Percentiles rank a stretch among this genome's conserved stretches.
phyloP scores from a whole-genome alignment of 2,113 vertebrate genomes.

The Callorhinus ursinus region DNA sequence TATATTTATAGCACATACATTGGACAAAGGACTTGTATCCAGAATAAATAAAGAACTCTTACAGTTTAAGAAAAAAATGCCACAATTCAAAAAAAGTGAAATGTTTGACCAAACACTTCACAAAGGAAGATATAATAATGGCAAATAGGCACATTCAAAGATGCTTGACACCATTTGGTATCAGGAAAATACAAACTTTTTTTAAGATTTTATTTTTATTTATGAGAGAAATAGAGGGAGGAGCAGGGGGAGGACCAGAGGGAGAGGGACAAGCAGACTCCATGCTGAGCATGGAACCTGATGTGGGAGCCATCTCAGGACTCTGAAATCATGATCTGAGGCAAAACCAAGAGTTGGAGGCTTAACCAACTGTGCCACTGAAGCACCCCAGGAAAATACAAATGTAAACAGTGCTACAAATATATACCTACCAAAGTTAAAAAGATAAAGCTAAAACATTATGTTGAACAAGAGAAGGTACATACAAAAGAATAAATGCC shows the following conservation, averaged over 20 bases:
- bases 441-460: not conserved
- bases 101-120: not conserved
- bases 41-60: not conserved
- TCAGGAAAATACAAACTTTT: not conserved
- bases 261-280: not conserved
- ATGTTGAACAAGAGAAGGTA: not conserved
- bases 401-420: not conserved
- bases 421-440: not conserved
- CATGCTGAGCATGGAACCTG: not conserved
- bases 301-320: not conserved
- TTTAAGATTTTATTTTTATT: not conserved
- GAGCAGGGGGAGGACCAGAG: not conserved
- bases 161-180: not conserved
- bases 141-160: not conserved
- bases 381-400: not conserved
- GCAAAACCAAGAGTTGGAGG: not conserved
- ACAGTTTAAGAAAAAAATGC: not conserved
- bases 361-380: not conserved
- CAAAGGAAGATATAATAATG: not conserved
- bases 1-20: not conserved
- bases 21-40: not conserved
- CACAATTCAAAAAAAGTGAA: not conserved
- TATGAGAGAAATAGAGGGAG: not conserved
- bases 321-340: not conserved
- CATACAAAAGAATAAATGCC: not conserved